These are phyloP conservation scores for Thelaira solivaga DNA, from an alignment of 2,888 invertebrate genomes.

Conservation along the genomic window DNA sequence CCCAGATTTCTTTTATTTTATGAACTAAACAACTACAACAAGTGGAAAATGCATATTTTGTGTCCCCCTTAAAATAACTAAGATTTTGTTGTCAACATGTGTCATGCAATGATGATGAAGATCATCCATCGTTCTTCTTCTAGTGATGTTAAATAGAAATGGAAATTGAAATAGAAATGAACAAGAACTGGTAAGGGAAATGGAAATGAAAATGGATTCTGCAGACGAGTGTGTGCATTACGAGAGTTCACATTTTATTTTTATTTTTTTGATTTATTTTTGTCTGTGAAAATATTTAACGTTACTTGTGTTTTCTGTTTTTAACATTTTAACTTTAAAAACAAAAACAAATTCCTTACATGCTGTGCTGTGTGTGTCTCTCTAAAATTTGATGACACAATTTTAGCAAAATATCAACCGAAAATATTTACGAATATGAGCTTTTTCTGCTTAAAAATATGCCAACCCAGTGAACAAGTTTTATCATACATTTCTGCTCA, in stretches of 20 bases:
- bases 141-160: background rate
- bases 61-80: slow-evolving; percentile 49
- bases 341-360: slow-evolving; percentile 1
- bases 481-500: too few relatives aligned
- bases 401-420: slow-evolving; percentile 17
- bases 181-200: too few relatives aligned
- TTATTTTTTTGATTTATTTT: slow-evolving; percentile 2
- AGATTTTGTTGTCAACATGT: slow-evolving; percentile 60
- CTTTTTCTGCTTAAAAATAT: background rate
- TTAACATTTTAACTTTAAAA: background rate
- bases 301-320: background rate
- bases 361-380: background rate
- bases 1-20: background rate
- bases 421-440: background rate
- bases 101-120: slow-evolving; percentile 46
- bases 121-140: slow-evolving; percentile 11
- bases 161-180: background rate
- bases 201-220: too few relatives aligned
- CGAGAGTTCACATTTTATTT: too few relatives aligned
- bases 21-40: slow-evolving; percentile 22
- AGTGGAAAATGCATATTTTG: slow-evolving; percentile 19
- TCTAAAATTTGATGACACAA: slow-evolving; percentile 17
- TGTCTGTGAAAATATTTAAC: background rate
- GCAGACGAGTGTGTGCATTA: too few relatives aligned
- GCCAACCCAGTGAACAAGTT: background rate